Evolutionary conservation across 2,113 vertebrate species (phyloP).

Genomic region (Lepus americanus): DNA sequence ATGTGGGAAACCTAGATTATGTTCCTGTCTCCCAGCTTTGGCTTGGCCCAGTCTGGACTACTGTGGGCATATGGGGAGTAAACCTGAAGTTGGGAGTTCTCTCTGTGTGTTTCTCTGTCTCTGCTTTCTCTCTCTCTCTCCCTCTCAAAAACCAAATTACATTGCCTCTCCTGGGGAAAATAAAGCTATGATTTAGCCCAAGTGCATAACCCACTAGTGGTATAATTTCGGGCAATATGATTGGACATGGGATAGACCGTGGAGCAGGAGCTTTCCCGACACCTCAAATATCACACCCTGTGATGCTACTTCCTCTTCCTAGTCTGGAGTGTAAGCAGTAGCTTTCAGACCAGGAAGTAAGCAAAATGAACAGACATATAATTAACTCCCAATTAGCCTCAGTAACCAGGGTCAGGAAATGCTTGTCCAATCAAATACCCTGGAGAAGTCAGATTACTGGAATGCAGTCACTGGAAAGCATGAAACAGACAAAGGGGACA

Average conservation of each 20-base stretch:
- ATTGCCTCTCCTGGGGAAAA: background rate
- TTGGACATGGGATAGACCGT: background rate
- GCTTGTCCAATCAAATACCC: constrained; percentile 10
- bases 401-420: background rate
- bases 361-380: constrained; percentile 11
- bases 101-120: too few species aligned
- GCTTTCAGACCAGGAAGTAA: constrained; percentile 17
- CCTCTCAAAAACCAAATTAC: background rate
- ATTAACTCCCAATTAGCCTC: constrained; percentile 33
- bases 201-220: background rate
- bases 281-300: background rate
- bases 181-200: background rate
- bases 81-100: too few species aligned
- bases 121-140: too few species aligned
- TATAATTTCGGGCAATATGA: background rate
- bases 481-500: background rate
- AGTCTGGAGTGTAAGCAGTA: background rate
- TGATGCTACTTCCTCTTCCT: background rate
- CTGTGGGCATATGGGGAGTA: too few species aligned
- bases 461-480: background rate
- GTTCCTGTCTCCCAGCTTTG: too few species aligned
- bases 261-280: background rate
- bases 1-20: too few species aligned
- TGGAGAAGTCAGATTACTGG: constrained; percentile 13
- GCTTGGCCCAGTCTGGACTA: too few species aligned